Evolutionary conservation across 2,113 vertebrate genomes (phyloP).

Genomic region (Spizaetus ornatus): DNA sequence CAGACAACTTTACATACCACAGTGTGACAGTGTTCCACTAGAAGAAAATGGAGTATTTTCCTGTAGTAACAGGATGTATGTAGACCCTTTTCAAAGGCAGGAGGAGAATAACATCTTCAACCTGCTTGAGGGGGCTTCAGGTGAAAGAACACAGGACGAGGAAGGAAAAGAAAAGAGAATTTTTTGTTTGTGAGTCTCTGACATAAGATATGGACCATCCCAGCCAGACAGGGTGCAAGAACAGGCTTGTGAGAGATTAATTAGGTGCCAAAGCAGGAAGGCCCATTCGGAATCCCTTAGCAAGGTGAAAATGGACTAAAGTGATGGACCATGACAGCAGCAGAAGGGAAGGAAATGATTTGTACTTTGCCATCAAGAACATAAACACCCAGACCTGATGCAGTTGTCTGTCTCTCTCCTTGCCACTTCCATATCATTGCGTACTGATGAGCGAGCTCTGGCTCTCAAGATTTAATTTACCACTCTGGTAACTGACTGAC

Average conservation of each 20-base stretch:
- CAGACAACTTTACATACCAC: background rate
- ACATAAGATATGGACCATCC: background rate
- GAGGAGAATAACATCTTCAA: background rate
- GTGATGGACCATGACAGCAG: constrained; percentile 65
- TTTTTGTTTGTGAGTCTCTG: background rate
- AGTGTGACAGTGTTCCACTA: background rate
- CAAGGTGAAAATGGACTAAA: constrained; percentile 75
- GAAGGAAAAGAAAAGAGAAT: background rate
- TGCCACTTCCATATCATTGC: constrained; percentile 8
- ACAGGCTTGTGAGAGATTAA: constrained; percentile 68
- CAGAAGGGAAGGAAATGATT: constrained; percentile 59
- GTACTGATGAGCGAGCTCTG: constrained; percentile 3
- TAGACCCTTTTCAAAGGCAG: background rate
- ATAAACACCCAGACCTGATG: constrained; percentile 32
- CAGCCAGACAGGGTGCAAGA: constrained; percentile 50
- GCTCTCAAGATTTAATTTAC: constrained; percentile 59
- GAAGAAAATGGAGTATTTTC: background rate
- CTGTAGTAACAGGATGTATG: background rate
- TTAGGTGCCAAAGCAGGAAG: constrained; percentile 65
- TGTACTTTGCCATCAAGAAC: constrained; percentile 62
- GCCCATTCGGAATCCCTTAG: constrained; percentile 53
- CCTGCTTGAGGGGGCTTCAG: background rate
- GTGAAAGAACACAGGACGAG: background rate
- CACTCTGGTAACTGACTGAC: constrained; percentile 48
- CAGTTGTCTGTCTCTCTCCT: background rate